Conservation (phyloP, 2,888 invertebrate genomes). For the Heliconius ethilla region DNA sequence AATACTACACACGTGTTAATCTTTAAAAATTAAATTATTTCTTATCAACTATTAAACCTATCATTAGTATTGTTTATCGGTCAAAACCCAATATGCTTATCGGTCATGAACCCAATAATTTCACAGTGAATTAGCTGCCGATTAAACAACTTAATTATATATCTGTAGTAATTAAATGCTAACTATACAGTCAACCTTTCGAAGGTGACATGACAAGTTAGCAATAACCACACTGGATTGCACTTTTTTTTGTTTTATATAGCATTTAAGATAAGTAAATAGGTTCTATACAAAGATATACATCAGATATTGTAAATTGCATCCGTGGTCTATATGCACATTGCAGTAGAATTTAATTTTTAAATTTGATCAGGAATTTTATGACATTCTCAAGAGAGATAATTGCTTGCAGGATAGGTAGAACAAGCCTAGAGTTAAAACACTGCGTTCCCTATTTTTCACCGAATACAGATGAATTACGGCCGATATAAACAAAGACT, state of each 20-base stretch:
- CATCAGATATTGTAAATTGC: conserved; percentile 29
- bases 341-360: conserved; percentile 18
- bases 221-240: conserved; percentile 23
- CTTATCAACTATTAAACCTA: conserved; percentile 47
- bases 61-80: conserved; percentile 35
- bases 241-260: conserved; percentile 23
- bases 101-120: conserved; percentile 43
- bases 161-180: conserved; percentile 25
- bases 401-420: no score
- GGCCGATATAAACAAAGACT: neutral
- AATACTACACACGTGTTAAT: neutral
- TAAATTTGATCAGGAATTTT: conserved; percentile 16
- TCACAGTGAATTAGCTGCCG: neutral
- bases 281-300: conserved; percentile 29
- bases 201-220: conserved; percentile 30
- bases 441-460: no score
- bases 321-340: conserved; percentile 6
- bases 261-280: conserved; percentile 33
- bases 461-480: neutral
- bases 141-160: conserved; percentile 32
- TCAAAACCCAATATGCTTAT: conserved; percentile 41
- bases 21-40: conserved; percentile 1
- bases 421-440: no score
- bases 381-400: neutral
- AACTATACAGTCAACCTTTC: neutral